Percentiles rank a stretch among this genome's conserved stretches.
Evolutionary conservation across 2,888 invertebrate genomes (phyloP).

Genomic region (Megaustenia siamemsis): DNA sequence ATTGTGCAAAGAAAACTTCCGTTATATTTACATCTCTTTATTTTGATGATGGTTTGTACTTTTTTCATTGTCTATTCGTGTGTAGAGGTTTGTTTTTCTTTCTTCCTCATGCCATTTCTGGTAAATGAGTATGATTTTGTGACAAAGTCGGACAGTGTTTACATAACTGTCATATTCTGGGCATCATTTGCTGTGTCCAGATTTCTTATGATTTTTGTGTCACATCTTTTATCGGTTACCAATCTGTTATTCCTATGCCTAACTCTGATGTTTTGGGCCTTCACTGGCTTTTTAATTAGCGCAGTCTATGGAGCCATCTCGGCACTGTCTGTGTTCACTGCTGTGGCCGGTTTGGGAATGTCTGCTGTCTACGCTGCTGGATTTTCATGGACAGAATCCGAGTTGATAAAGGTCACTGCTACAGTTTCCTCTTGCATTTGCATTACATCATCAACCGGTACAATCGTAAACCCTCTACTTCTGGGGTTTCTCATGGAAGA

Average conservation of each 20-base stretch:
- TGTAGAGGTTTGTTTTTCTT: slow-evolving; percentile 78
- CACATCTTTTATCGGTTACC: slow-evolving; percentile 73
- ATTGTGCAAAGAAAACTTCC: slow-evolving; percentile 30
- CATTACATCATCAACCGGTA: slow-evolving; percentile 28
- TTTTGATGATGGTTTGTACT: slow-evolving; percentile 72
- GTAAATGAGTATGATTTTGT: slow-evolving; percentile 71
- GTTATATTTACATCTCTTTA: slow-evolving; percentile 62
- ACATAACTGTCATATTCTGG: slow-evolving; percentile 79
- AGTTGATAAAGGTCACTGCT: slow-evolving; percentile 38
- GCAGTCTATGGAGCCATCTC: slow-evolving; percentile 4
- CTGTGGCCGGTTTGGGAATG: slow-evolving; percentile 29
- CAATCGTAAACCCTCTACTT: slow-evolving; percentile 35
- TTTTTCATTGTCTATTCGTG: slow-evolving; percentile 78
- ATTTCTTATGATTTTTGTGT: slow-evolving; percentile 76
- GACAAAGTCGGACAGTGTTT: slow-evolving; percentile 71
- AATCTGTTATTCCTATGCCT: slow-evolving; percentile 52
- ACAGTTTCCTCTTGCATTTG: slow-evolving; percentile 27
- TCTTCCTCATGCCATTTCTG: slow-evolving; percentile 77
- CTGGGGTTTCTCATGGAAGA: slow-evolving; percentile 35
- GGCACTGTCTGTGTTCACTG: slow-evolving; percentile 24
- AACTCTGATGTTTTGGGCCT: slow-evolving; percentile 22
- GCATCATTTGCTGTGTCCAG: slow-evolving; percentile 78
- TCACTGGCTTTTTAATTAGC: slow-evolving; percentile 30
- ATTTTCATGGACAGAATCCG: slow-evolving; percentile 44
- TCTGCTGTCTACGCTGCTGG: slow-evolving; percentile 46